Evolutionary conservation across 2,797 vertebrate genomes (phyloP).

Genomic region (Hippoglossus hippoglossus): DNA sequence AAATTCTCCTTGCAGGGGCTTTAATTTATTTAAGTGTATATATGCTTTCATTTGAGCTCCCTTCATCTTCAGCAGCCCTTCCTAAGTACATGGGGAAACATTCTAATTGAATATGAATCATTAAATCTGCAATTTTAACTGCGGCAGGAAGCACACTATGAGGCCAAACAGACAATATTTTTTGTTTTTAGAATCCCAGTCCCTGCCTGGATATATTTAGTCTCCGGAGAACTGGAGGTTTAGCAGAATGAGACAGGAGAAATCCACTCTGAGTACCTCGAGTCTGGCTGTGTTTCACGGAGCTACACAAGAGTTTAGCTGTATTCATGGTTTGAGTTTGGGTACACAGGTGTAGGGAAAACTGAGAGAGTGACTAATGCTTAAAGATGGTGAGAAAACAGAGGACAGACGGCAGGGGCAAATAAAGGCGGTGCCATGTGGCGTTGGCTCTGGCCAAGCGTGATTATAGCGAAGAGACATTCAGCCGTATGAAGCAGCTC

Average conservation of each 20-base stretch:
- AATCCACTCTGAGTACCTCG: slow-evolving; percentile 22
- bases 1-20: too few species aligned
- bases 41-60: background rate
- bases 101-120: slow-evolving; percentile 17
- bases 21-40: too few species aligned
- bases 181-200: slow-evolving; percentile 25
- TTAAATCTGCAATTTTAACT: slow-evolving; percentile 20
- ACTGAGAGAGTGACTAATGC: slow-evolving; percentile 18
- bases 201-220: background rate
- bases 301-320: slow-evolving; percentile 29
- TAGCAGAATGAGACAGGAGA: slow-evolving; percentile 33
- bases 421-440: background rate
- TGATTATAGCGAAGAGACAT: slow-evolving; percentile 38
- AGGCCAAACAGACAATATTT: slow-evolving; percentile 26
- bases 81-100: slow-evolving; percentile 5
- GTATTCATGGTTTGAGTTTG: slow-evolving; percentile 28
- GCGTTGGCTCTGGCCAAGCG: slow-evolving; percentile 34
- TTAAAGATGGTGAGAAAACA: slow-evolving; percentile 2
- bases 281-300: slow-evolving; percentile 33
- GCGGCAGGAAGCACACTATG: slow-evolving; percentile 36
- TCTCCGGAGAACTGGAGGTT: slow-evolving; percentile 31
- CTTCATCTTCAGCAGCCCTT: background rate
- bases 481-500: slow-evolving; percentile 23
- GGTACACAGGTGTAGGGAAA: slow-evolving; percentile 31
- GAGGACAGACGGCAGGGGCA: slow-evolving; percentile 12